Evolutionary conservation across 2,113 vertebrate species (phyloP).

Genomic region (Heliornis fulica): DNA sequence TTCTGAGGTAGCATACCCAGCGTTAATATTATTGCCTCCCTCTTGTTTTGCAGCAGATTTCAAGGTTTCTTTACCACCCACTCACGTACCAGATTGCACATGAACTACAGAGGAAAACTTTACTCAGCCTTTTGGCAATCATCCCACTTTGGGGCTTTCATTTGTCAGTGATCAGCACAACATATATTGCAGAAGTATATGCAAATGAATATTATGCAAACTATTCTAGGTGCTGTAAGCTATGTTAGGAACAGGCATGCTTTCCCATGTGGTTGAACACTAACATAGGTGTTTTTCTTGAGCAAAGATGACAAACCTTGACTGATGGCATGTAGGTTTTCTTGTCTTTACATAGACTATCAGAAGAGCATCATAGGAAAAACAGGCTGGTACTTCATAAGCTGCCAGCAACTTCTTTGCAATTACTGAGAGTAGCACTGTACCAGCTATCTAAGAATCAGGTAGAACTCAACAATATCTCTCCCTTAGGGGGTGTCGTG

Average conservation of each 20-base stretch:
- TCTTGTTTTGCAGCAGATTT: neutral
- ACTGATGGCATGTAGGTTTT: neutral
- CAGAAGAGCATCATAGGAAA: neutral
- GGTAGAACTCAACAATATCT: neutral
- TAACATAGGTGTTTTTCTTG: neutral
- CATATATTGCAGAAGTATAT: neutral
- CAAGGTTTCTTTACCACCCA: neutral
- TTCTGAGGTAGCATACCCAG: neutral
- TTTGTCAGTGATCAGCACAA: neutral
- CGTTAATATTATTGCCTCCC: neutral
- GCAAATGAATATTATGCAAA: neutral
- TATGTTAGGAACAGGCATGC: neutral
- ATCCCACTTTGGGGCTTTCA: neutral
- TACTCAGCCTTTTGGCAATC: neutral
- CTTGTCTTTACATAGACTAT: neutral
- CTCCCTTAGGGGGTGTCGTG: neutral
- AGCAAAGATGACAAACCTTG: neutral
- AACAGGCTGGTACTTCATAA: neutral
- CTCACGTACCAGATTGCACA: neutral
- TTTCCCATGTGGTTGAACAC: neutral
- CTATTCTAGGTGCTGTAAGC: neutral
- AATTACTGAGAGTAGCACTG: neutral
- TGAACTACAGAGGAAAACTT: conserved; percentile 6
- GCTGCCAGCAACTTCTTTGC: neutral
- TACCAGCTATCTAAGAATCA: neutral